Conservation (phyloP, 2,888 invertebrate species). For the Antheraea assamensis region DNA sequence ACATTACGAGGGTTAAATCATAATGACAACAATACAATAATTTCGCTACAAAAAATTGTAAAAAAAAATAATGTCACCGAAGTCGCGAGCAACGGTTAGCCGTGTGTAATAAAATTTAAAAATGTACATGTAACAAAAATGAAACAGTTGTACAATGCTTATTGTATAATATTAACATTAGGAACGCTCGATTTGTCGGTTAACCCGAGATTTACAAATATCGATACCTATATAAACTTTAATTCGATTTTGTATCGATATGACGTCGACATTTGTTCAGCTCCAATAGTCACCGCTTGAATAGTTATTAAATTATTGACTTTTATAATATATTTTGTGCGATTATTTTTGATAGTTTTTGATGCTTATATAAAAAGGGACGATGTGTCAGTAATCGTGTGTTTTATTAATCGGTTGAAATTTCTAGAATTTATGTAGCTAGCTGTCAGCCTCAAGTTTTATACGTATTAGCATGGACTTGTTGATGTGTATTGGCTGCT, state of each 20-base stretch:
- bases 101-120: neutral
- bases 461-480: too few relatives aligned
- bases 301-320: conserved; percentile 16
- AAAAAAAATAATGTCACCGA: too few relatives aligned
- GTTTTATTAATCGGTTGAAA: too few relatives aligned
- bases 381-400: too few relatives aligned
- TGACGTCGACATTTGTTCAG: conserved; percentile 8
- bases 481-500: too few relatives aligned
- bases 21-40: too few relatives aligned
- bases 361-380: neutral
- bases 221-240: conserved; percentile 53
- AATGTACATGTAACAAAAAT: conserved; percentile 23
- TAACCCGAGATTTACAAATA: conserved; percentile 48
- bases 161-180: conserved; percentile 60
- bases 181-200: conserved; percentile 48
- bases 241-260: conserved; percentile 58
- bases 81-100: neutral
- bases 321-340: conserved; percentile 1
- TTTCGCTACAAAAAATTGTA: too few relatives aligned
- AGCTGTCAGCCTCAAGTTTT: too few relatives aligned
- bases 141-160: conserved; percentile 58
- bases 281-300: conserved; percentile 4
- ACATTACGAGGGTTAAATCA: too few relatives aligned
- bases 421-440: too few relatives aligned
- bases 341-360: neutral